These are phyloP conservation scores for Maconellicoccus hirsutus DNA, from an alignment of 1,140 invertebrate species.

Conservation along the genomic window DNA sequence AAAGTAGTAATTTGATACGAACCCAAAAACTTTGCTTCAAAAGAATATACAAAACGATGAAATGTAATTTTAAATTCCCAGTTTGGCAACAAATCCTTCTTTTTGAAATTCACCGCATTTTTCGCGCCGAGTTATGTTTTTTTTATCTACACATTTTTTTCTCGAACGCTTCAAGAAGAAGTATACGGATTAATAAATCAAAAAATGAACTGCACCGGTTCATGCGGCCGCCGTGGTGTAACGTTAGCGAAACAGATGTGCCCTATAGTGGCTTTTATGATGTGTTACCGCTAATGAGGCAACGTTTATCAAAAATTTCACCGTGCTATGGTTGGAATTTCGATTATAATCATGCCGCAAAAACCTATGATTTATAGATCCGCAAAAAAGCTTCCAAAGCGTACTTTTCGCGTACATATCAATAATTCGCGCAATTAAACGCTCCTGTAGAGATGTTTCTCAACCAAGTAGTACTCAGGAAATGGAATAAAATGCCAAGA, in stretches of 20 bases:
- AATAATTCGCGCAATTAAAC: too few species aligned
- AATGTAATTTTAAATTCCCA: constrained; percentile 16
- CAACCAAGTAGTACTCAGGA: too few species aligned
- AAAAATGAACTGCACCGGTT: background rate
- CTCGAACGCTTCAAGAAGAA: background rate
- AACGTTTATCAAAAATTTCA: background rate
- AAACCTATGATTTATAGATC: too few species aligned
- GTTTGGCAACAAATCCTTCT: background rate
- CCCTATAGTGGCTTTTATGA: background rate
- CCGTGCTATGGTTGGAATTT: too few species aligned
- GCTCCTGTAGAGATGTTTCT: too few species aligned
- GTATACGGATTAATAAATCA: constrained; percentile 16
- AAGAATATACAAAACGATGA: background rate
- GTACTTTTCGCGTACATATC: too few species aligned
- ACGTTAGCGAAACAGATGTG: background rate
- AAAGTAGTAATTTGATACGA: constrained; percentile 12
- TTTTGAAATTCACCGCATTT: constrained; percentile 8
- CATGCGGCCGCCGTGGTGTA: background rate
- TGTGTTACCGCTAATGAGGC: background rate
- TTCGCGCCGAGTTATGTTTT: background rate
- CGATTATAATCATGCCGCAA: too few species aligned
- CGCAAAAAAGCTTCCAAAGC: too few species aligned
- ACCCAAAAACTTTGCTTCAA: constrained; percentile 6
- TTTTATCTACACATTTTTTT: background rate
- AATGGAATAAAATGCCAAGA: too few species aligned